Base-by-base conservation (phyloP, 64 coral and sea anemone genomes). In the Astreopora myriophthalma region DNA sequence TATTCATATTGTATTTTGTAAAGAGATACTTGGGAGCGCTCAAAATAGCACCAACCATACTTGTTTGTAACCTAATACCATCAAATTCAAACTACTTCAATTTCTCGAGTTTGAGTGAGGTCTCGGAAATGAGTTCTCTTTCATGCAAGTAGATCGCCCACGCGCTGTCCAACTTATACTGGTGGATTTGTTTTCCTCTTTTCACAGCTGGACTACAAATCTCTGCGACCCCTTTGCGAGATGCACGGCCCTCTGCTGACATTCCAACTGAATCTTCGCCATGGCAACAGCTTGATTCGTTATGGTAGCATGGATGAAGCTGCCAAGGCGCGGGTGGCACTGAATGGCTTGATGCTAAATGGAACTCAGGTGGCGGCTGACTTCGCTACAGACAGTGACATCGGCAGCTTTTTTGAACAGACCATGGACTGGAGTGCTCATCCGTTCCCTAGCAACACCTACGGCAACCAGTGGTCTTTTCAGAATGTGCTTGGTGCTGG, bases 391-490 rank as follows among this genome's bases (percentile, higher is more conserved):
- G 97, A 99, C 34, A 85, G 90, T 71, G 97, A 99, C 32, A 99
- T 99, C 34, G 97, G 93, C 22, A 92, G 90, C 69, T 99, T 99
- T 84, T 99, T 99, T 58, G 97, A 99, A 62, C 97, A 99, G 74
- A 95, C 90, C 27, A 78, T 90, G 74, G 97, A 99, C 44, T 99
- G 97, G 97, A 97, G 92, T 33, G 77, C 68, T 30, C 94, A 94
- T 23, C 87, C 91, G 6, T 72, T 97, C 46, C 95, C 95, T 23
- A 70, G 49, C 14, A 94, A 94, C 92, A 69, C 90, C 3, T 72
- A 89, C 60, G 90, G 86, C 0, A 97, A 90, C 74, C 95, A 93
- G 19, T 97, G 95, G 95, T 90, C 95, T 44, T 97, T 94, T 28
- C 94, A 88, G 61, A 79, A 64, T 29, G 57, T 70, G 31, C 76